Evolutionary conservation across 2,113 vertebrate species (phyloP).

Genomic region (Solenodon paradoxus): DNA sequence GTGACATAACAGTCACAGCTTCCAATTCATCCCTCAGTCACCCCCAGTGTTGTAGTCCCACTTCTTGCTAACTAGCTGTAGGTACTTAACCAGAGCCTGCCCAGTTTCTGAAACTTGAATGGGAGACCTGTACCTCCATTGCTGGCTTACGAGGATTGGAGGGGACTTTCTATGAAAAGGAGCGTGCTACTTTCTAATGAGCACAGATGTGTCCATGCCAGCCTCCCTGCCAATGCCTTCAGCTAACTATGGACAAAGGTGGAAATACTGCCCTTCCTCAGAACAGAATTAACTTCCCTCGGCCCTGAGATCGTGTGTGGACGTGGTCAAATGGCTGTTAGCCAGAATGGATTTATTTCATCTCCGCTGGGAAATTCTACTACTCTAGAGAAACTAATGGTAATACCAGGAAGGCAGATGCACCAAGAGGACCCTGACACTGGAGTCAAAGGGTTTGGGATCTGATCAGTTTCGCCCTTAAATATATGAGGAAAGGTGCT

Average conservation of each 20-base stretch:
- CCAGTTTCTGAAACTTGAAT: not conserved
- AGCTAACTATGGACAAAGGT: constrained; percentile 2
- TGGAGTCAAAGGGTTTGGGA: not conserved
- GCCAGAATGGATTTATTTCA: constrained; percentile 66
- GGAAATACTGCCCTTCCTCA: not conserved
- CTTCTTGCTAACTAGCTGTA: not conserved
- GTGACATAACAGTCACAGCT: not conserved
- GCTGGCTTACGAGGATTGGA: not conserved
- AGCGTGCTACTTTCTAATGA: not conserved
- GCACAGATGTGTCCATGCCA: not conserved
- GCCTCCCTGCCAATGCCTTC: not conserved
- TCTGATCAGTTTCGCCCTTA: too few relatives aligned
- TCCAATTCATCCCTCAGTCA: not conserved
- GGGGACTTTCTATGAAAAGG: not conserved
- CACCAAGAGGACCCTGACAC: not conserved
- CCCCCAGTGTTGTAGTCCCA: not conserved
- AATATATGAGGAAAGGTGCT: too few relatives aligned
- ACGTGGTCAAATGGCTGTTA: constrained; percentile 49
- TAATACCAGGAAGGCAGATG: constrained; percentile 34
- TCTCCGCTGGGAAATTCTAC: constrained; percentile 67
- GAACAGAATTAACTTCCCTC: constrained; percentile 21
- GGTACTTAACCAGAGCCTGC: not conserved
- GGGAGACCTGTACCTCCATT: not conserved
- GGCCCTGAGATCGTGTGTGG: not conserved
- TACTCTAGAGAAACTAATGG: constrained; percentile 69